These are phyloP conservation scores for Eucriotettix oculatus DNA, from an alignment of 2,888 invertebrate genomes.

Conservation along the genomic window DNA sequence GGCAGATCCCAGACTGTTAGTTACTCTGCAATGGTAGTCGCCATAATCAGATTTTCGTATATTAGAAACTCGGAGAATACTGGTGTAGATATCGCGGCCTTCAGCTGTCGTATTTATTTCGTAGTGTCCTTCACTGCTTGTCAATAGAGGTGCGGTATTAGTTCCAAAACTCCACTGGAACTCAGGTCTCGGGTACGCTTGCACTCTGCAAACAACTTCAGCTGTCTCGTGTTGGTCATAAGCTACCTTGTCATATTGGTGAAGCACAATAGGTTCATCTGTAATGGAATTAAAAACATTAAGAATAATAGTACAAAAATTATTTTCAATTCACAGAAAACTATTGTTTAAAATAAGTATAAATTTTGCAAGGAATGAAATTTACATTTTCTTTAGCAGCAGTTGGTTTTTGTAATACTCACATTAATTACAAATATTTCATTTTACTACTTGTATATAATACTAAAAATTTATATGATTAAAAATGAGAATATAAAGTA, in stretches of 20 bases:
- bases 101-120: constrained; percentile 66
- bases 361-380: too few species aligned
- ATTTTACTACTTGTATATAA: too few species aligned
- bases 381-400: too few species aligned
- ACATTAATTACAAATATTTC: too few species aligned
- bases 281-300: constrained; percentile 16
- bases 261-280: constrained; percentile 75
- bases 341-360: not conserved
- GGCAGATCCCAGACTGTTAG: constrained; percentile 63
- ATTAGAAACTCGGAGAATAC: constrained; percentile 53
- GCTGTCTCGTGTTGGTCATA: constrained; percentile 71
- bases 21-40: constrained; percentile 76
- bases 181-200: constrained; percentile 82
- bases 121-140: constrained; percentile 71
- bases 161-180: constrained; percentile 81
- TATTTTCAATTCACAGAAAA: not conserved
- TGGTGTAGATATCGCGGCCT: constrained; percentile 72
- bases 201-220: constrained; percentile 73
- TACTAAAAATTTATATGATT: too few species aligned
- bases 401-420: too few species aligned
- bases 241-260: constrained; percentile 76
- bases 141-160: constrained; percentile 53
- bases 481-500: not conserved
- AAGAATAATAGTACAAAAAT: constrained; percentile 1
- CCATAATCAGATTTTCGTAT: constrained; percentile 76